phyloP scores from a whole-genome alignment of 2,113 vertebrate species.

The Oreochromis aureus region DNA sequence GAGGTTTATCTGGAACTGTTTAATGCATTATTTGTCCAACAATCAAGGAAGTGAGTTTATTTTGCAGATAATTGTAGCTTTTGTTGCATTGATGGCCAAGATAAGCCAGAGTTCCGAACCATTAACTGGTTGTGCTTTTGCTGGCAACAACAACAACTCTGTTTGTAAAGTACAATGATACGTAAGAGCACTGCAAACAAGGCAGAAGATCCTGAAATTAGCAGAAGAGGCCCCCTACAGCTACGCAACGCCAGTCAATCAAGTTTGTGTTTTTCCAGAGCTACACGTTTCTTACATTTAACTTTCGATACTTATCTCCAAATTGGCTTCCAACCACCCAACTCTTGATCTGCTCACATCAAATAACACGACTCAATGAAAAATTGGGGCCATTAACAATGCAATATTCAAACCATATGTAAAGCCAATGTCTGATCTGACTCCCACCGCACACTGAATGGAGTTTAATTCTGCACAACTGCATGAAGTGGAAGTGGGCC shows the following conservation, averaged over 20 bases:
- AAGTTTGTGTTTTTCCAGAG: background rate
- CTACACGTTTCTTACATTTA: background rate
- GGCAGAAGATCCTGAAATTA: background rate
- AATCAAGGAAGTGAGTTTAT: conserved; percentile 68
- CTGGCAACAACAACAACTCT: conserved; percentile 44
- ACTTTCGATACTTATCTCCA: background rate
- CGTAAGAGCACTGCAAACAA: background rate
- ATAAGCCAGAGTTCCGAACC: conserved; percentile 68
- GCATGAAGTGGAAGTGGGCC: background rate
- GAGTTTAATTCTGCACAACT: background rate
- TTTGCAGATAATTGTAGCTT: conserved; percentile 71
- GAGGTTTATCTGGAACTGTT: conserved; percentile 64
- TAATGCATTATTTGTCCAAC: conserved; percentile 69
- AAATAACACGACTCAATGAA: conserved; percentile 15
- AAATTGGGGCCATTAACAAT: conserved; percentile 24
- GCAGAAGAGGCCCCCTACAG: background rate
- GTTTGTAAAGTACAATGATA: background rate
- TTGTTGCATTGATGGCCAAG: conserved; percentile 67
- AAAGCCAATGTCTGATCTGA: conserved; percentile 14
- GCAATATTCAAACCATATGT: conserved; percentile 42
- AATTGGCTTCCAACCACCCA: conserved; percentile 5
- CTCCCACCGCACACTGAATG: conserved; percentile 3
- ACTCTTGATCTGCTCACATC: conserved; percentile 9
- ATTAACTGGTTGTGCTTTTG: conserved; percentile 64
- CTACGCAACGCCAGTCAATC: background rate